Conservation (phyloP, 2,113 vertebrate species). For the Nicator chloris region DNA sequence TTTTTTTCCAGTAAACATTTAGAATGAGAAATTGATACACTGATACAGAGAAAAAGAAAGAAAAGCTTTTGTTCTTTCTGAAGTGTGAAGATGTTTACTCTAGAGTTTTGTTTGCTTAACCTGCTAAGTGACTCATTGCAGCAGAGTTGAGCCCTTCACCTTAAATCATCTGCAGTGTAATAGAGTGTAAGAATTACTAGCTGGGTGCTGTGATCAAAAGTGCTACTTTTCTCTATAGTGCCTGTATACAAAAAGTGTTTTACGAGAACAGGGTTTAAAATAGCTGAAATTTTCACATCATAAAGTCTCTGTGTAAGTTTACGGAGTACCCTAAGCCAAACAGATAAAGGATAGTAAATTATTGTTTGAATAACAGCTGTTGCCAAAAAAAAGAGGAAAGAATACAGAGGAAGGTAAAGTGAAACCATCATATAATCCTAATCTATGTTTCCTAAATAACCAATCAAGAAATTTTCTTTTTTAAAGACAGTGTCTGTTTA, state of each 20-base stretch:
- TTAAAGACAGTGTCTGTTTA: neutral
- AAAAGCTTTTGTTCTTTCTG: neutral
- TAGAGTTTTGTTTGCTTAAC: constrained; percentile 36
- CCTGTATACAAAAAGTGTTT: neutral
- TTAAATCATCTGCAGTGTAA: constrained; percentile 6
- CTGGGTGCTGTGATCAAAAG: constrained; percentile 1
- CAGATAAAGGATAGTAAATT: neutral
- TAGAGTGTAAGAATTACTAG: neutral
- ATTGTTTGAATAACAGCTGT: neutral
- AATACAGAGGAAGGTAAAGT: neutral
- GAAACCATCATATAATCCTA: neutral
- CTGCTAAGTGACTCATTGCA: constrained; percentile 16
- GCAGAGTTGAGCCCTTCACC: neutral
- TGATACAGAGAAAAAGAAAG: neutral
- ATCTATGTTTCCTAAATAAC: neutral
- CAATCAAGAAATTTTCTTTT: neutral
- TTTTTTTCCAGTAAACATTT: neutral
- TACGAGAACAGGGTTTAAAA: neutral
- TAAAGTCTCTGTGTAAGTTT: neutral
- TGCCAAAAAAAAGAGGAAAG: neutral
- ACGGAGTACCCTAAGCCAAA: neutral
- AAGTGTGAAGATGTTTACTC: constrained; percentile 2
- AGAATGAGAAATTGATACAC: neutral
- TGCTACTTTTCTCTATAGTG: neutral
- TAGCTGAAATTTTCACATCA: neutral